Conservation (phyloP, 2,888 invertebrate species). For the Leucozona laternaria region DNA sequence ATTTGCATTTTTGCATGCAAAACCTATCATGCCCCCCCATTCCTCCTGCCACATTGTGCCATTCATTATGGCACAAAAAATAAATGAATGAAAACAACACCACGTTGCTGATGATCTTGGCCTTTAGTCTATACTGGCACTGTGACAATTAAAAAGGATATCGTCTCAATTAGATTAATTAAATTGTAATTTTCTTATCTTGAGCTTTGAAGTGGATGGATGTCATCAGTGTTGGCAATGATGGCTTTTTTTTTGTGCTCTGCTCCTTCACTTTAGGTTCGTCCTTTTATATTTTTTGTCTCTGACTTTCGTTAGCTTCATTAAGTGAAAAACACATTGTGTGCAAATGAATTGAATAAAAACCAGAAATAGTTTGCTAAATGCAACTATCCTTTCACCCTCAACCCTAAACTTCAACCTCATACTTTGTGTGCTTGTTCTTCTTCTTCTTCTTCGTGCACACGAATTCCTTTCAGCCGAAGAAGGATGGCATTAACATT, state of each 20-base stretch:
- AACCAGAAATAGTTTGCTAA: constrained; percentile 36
- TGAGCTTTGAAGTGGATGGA: constrained; percentile 44
- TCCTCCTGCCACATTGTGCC: background rate
- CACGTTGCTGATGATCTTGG: constrained; percentile 59
- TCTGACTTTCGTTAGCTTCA: constrained; percentile 52
- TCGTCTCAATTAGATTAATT: constrained; percentile 75
- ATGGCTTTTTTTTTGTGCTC: constrained; percentile 23
- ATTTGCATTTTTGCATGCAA: constrained; percentile 69
- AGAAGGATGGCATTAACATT: constrained; percentile 48
- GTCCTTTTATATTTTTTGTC: constrained; percentile 10
- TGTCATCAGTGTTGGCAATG: constrained; percentile 41
- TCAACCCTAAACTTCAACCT: background rate
- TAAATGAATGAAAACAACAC: constrained; percentile 31
- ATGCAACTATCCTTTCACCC: constrained; percentile 27
- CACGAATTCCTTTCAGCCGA: constrained; percentile 11
- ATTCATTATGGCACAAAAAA: constrained; percentile 48
- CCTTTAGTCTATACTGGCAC: constrained; percentile 49
- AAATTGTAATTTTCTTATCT: constrained; percentile 74
- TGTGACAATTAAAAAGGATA: constrained; percentile 75
- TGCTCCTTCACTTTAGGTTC: constrained; percentile 8
- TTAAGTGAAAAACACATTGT: constrained; percentile 47
- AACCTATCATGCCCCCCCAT: background rate
- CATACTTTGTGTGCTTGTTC: background rate
- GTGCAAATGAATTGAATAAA: constrained; percentile 37
- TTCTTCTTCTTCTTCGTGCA: constrained; percentile 20